A percentile compares a stretch with the other conserved stretches of the same genome.
These are phyloP conservation scores for Schizopygopsis pylzovi DNA, from an alignment of 2,797 vertebrate species.

Conservation along the genomic window DNA sequence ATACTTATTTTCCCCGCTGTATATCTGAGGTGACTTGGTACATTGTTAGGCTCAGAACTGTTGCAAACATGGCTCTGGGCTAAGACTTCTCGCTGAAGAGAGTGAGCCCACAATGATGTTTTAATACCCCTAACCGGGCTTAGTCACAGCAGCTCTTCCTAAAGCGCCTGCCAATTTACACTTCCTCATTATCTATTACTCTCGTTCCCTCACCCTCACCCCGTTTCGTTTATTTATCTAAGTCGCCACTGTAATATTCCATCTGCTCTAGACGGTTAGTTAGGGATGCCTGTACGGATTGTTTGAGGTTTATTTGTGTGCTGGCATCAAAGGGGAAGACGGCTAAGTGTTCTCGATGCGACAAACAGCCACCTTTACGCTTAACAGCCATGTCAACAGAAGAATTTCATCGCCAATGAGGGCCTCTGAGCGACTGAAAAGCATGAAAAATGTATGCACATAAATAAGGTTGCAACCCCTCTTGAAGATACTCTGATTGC, in stretches of 20 bases:
- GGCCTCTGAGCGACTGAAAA: constrained; percentile 16
- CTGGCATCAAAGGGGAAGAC: constrained; percentile 44
- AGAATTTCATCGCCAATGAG: constrained; percentile 29
- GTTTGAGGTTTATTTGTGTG: constrained; percentile 55
- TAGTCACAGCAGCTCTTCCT: constrained; percentile 63
- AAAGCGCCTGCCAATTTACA: constrained; percentile 64
- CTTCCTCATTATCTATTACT: constrained; percentile 61
- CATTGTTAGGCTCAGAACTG: constrained; percentile 6
- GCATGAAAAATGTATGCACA: constrained; percentile 23
- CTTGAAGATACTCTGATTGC: constrained; percentile 1
- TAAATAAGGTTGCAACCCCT: constrained; percentile 17
- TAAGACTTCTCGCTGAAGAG: constrained; percentile 33
- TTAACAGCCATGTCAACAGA: constrained; percentile 41
- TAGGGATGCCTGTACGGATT: constrained; percentile 44
- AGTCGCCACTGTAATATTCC: constrained; percentile 49
- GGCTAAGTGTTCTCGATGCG: constrained; percentile 28
- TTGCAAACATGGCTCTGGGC: constrained; percentile 15
- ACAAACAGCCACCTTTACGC: constrained; percentile 44
- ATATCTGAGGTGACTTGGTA: constrained; percentile 16
- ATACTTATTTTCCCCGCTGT: too few species aligned
- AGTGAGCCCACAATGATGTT: constrained; percentile 46
- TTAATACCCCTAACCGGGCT: constrained; percentile 58
- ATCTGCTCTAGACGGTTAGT: constrained; percentile 43
- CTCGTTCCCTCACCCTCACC: background rate
- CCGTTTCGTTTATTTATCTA: constrained; percentile 57